These are phyloP conservation scores for Aegithalos caudatus DNA, from an alignment of 2,113 vertebrate species.

Conservation along the genomic window DNA sequence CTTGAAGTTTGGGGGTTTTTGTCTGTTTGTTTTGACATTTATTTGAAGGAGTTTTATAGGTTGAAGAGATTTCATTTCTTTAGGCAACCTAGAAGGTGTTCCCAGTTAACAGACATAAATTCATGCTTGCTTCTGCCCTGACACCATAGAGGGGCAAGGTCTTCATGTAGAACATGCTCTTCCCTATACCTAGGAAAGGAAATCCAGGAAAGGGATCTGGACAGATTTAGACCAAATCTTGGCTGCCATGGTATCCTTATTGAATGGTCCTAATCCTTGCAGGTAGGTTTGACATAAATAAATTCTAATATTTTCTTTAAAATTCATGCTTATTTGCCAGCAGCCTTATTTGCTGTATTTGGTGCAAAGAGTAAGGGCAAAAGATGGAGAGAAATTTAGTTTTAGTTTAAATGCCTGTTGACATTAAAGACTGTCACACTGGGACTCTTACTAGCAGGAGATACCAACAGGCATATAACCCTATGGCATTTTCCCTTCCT, in stretches of 20 bases:
- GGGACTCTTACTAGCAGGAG: background rate
- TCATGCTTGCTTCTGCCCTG: background rate
- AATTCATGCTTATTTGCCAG: background rate
- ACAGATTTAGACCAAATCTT: background rate
- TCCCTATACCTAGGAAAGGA: background rate
- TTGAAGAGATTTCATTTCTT: background rate
- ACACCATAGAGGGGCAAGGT: background rate
- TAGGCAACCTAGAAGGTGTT: background rate
- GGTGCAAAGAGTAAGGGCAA: background rate
- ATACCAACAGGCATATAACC: background rate
- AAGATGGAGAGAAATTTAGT: background rate
- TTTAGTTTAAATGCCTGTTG: background rate
- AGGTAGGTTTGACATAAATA: background rate
- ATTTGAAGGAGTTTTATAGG: background rate
- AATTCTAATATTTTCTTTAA: background rate
- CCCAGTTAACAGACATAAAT: background rate
- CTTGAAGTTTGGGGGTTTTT: background rate
- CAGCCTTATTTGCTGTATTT: background rate
- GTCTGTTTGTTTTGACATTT: background rate
- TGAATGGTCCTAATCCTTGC: background rate
- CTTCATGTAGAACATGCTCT: background rate
- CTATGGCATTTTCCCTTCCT: fast-evolving
- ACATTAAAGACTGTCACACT: background rate
- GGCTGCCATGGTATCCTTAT: background rate
- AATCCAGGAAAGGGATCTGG: background rate